phyloP scores from a whole-genome alignment of 2,113 vertebrate genomes.

The Regulus satrapa region DNA sequence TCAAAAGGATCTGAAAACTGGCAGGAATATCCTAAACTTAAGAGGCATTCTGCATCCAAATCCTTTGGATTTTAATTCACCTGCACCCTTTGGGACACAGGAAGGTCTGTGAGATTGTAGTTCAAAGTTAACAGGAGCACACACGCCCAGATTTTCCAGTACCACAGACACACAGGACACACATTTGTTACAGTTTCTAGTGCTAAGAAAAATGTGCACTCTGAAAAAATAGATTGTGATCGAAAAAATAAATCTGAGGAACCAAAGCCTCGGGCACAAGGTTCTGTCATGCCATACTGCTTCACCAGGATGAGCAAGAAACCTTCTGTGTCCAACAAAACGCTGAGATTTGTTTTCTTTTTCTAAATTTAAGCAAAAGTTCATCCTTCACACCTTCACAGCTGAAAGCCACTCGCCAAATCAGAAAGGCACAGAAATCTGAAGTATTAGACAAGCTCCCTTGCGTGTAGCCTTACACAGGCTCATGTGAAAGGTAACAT shows the following conservation, averaged over 20 bases:
- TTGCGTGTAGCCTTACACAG: not conserved
- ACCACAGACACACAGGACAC: not conserved
- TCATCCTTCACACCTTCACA: not conserved
- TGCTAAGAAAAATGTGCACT: not conserved
- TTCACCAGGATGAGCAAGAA: not conserved
- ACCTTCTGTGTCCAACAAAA: not conserved
- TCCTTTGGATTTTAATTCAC: not conserved
- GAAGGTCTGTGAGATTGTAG: not conserved
- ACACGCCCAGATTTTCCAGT: not conserved
- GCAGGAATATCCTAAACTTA: not conserved
- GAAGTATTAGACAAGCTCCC: not conserved
- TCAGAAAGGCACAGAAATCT: not conserved
- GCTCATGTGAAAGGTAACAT: not conserved
- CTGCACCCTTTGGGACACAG: not conserved
- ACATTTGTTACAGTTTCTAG: rapidly evolving
- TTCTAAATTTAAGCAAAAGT: not conserved
- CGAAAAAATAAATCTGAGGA: not conserved
- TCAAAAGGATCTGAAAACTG: not conserved
- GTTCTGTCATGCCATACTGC: not conserved
- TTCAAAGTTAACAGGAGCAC: not conserved
- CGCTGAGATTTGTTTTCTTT: not conserved
- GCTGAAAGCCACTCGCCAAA: not conserved
- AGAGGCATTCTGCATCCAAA: not conserved
- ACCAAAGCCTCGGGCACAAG: not conserved
- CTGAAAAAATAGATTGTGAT: not conserved